Evolutionary conservation across 2,888 invertebrate genomes (phyloP), one percentile per base, ranked within the genome.

Genomic region (Bhutanitis thaidina): DNA sequence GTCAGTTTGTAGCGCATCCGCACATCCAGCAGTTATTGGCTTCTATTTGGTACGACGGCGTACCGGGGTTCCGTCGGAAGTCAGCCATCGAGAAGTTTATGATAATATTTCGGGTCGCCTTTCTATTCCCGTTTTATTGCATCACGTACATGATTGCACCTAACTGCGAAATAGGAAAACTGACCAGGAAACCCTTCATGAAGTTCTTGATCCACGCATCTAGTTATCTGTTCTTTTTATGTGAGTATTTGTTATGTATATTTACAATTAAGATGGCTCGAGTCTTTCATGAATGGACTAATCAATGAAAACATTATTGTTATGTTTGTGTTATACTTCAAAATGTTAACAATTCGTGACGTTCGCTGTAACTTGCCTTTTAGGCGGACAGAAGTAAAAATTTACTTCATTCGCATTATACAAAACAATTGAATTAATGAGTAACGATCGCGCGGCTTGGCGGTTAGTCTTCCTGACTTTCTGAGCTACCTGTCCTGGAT

Each of bases 191-290:
- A 76, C 98, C 98, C 0, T 98, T 98, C 75, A 97, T 98, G 94
- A 98, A 98, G 85, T 98, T 98, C 78, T 92, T 98, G 68, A 95
- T 97, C 47, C 98, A 98, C 71, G 97, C 97, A 7, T 95, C 97
- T 0, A 97, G 98, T 10, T 98, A 98, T 76, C 86, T 98, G 59
- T 96, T 97, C 86, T 98, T 98, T 79, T 90, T 98, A 55, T 90
- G 98, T 98, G 84, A 94, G 96, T 93, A 60, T 49, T 44, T 14
- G 5, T 3, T n/a, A n/a, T n/a, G n/a, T n/a, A n/a, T n/a, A n/a
- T n/a, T n/a, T n/a, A n/a, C n/a, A n/a, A n/a, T n/a, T n/a, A n/a
- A n/a, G n/a, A n/a, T n/a, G n/a, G n/a, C n/a, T n/a, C n/a, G n/a
- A n/a, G n/a, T n/a, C n/a, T 20, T 20, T 20, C 20, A 20, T 20